These are phyloP conservation scores for Chaetura pelagica DNA, from an alignment of 2,113 vertebrate genomes.

Conservation along the genomic window DNA sequence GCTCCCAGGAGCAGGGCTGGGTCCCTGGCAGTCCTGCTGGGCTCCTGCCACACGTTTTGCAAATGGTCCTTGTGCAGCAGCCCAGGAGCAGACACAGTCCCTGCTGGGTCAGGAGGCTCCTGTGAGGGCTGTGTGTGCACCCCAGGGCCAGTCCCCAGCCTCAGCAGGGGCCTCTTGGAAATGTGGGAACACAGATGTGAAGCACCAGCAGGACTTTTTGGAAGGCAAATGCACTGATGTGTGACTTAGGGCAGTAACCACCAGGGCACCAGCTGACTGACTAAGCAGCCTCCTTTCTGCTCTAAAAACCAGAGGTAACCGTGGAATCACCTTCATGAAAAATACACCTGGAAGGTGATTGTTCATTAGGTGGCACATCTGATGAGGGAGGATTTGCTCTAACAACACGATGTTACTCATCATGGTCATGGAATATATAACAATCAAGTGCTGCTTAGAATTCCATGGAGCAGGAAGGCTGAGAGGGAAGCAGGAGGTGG, in stretches of 20 bases:
- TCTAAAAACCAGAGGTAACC: neutral
- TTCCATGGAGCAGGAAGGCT: neutral
- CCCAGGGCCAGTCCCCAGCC: neutral
- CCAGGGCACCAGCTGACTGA: neutral
- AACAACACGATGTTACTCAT: neutral
- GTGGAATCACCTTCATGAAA: neutral
- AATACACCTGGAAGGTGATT: neutral
- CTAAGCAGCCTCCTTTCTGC: neutral
- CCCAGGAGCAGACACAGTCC: neutral
- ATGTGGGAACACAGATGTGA: neutral
- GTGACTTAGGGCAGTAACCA: neutral
- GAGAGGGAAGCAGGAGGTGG: neutral
- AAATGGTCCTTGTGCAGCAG: neutral
- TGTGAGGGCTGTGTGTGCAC: accelerated
- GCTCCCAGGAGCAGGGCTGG: neutral
- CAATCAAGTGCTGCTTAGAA: neutral
- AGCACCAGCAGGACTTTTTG: neutral
- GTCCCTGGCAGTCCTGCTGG: neutral
- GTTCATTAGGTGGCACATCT: neutral
- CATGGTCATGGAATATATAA: neutral
- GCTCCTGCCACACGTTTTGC: neutral
- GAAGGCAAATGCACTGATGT: too few species aligned
- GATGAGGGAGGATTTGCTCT: neutral
- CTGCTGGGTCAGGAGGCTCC: neutral
- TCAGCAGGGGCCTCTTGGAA: neutral